These are phyloP conservation scores for Typhlichthys subterraneus DNA, from an alignment of 2,797 vertebrate species.

Conservation along the genomic window DNA sequence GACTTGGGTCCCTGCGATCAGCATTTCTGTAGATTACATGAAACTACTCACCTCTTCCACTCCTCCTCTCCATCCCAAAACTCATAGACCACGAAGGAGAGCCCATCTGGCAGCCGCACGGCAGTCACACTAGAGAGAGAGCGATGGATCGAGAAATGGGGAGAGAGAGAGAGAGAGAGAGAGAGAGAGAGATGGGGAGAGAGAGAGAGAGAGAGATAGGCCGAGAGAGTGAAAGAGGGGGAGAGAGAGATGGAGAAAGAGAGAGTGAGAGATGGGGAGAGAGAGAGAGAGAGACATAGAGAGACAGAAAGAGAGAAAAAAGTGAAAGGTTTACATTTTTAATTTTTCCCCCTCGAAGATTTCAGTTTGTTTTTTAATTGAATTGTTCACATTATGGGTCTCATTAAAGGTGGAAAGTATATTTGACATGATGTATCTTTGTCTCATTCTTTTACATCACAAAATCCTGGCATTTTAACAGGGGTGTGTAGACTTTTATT, in stretches of 20 bases:
- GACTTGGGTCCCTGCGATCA: not conserved
- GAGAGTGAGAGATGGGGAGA: not conserved
- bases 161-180: not conserved
- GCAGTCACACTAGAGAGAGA: conserved; percentile 82
- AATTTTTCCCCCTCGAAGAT: too few relatives aligned
- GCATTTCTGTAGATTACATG: conserved; percentile 1
- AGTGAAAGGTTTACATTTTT: not conserved
- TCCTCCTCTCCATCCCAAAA: conserved; percentile 97
- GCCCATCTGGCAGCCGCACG: conserved; percentile 86
- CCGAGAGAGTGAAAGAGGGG: not conserved
- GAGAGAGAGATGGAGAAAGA: too few relatives aligned
- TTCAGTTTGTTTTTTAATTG: too few relatives aligned
- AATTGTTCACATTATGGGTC: too few relatives aligned
- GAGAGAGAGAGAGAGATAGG: not conserved
- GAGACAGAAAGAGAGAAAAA: not conserved
- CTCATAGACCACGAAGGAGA: conserved; percentile 94
- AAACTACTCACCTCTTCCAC: conserved; percentile 88
- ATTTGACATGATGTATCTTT: too few relatives aligned
- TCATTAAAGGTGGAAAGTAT: too few relatives aligned
- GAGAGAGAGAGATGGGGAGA: not conserved
- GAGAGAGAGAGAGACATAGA: too few relatives aligned
- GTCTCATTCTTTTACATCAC: too few relatives aligned
- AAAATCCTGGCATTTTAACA: too few relatives aligned
- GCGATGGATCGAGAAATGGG: too few relatives aligned
- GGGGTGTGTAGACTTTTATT: too few relatives aligned